Conservation (phyloP, 2,888 invertebrate species). For the Oscheius myriophilus region DNA sequence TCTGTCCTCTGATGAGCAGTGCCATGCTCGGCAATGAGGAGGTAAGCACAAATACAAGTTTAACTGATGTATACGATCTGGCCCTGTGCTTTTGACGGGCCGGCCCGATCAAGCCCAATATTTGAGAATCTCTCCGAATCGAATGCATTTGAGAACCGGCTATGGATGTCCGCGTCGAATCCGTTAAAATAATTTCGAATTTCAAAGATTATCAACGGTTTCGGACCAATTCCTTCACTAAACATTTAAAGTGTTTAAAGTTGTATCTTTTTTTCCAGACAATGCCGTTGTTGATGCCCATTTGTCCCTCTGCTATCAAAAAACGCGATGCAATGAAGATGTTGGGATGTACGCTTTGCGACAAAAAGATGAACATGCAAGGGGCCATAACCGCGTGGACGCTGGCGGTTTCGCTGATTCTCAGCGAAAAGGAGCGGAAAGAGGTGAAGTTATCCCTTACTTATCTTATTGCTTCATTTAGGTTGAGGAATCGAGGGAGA, state of each 20-base stretch:
- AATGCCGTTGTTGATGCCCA: conserved; percentile 34
- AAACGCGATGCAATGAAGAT: conserved; percentile 54
- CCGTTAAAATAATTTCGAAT: too few species aligned
- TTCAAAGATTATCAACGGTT: too few species aligned
- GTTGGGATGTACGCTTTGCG: conserved; percentile 49
- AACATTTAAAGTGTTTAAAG: too few species aligned
- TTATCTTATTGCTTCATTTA: not conserved
- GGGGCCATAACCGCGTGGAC: conserved; percentile 78
- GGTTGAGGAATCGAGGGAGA: not conserved
- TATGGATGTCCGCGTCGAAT: too few species aligned
- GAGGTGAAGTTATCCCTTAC: conserved; percentile 4
- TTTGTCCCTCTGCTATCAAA: conserved; percentile 22
- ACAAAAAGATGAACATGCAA: conserved; percentile 55
- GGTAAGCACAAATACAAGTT: conserved; percentile 9
- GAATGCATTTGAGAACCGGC: too few species aligned
- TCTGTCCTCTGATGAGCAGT: conserved; percentile 93
- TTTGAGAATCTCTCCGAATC: too few species aligned
- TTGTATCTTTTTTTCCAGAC: conserved; percentile 29
- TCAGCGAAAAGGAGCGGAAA: conserved; percentile 31
- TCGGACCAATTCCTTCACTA: too few species aligned
- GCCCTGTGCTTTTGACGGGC: not conserved
- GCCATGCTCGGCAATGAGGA: conserved; percentile 78
- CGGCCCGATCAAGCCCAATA: not conserved
- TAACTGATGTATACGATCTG: too few species aligned
- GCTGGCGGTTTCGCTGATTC: conserved; percentile 33